phyloP scores from a whole-genome alignment of 35 echinoderm and acorn worm species.

The Acanthaster planci region DNA sequence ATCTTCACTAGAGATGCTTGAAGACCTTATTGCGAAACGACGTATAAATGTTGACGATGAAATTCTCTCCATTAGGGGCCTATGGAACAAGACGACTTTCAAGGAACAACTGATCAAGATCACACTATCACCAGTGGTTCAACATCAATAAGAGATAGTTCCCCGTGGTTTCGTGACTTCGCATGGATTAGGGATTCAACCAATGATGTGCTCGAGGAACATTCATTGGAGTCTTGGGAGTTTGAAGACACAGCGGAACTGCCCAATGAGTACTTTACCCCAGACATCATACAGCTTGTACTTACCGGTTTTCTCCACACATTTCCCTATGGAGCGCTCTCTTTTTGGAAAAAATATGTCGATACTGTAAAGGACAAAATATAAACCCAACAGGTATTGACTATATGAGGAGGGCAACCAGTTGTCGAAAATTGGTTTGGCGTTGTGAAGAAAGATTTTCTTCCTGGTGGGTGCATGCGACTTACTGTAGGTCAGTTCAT shows the following conservation, averaged over 20 bases:
- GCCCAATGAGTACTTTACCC: not conserved
- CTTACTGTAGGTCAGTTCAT: not conserved
- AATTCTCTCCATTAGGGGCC: not conserved
- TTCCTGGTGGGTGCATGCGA: not conserved
- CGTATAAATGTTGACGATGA: not conserved
- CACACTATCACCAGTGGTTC: too few relatives aligned
- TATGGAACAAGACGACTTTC: not conserved
- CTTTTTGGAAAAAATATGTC: not conserved
- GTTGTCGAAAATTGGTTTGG: conserved; percentile 18
- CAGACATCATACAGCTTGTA: not conserved
- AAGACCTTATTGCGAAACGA: not conserved
- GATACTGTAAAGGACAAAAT: not conserved
- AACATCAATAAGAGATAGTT: not conserved
- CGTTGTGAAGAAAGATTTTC: conserved; percentile 3
- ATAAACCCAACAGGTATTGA: not conserved
- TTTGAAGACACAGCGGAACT: not conserved
- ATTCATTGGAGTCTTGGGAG: not conserved
- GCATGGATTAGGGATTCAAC: not conserved
- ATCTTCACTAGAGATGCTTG: not conserved
- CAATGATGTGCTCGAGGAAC: not conserved
- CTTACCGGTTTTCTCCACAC: not conserved
- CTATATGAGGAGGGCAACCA: not conserved
- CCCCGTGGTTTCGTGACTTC: not conserved
- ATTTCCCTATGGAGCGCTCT: conserved; percentile 34
- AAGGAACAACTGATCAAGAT: not conserved